Percentiles rank a stretch among this genome's conserved stretches.
phyloP scores from a whole-genome alignment of 1,140 invertebrate species.

The Papilio machaon region DNA sequence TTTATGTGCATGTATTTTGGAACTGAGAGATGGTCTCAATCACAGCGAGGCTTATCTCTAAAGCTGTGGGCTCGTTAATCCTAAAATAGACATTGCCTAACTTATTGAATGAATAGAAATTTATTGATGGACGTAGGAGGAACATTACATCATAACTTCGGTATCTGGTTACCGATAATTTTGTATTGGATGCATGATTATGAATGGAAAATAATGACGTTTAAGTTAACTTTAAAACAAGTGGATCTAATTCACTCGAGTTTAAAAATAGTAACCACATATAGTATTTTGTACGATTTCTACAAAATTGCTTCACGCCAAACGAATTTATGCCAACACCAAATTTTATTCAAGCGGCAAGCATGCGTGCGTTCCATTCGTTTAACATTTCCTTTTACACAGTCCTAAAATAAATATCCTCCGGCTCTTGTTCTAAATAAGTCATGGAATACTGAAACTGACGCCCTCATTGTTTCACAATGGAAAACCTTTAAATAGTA shows the following conservation, averaged over 20 bases:
- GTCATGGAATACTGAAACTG: slow-evolving; percentile 2
- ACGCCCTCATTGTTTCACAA: slow-evolving; percentile 6
- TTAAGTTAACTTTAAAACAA: neutral
- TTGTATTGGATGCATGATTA: neutral
- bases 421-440: slow-evolving; percentile 21
- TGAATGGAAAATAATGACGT: neutral
- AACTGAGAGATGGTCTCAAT: neutral
- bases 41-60: neutral
- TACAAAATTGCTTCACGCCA: slow-evolving; percentile 1
- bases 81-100: neutral
- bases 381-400: slow-evolving; percentile 30
- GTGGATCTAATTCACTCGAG: neutral
- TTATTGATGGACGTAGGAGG: neutral
- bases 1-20: neutral
- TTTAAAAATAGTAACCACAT: neutral
- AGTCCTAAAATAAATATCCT: slow-evolving; percentile 33
- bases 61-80: neutral
- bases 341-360: slow-evolving; percentile 31
- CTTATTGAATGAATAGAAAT: neutral
- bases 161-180: neutral
- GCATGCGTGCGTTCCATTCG: slow-evolving; percentile 24
- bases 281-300: neutral
- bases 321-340: slow-evolving; percentile 27
- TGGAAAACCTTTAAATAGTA: neutral
- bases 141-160: neutral